These are phyloP conservation scores for Pituophis catenifer DNA, from an alignment of 2,113 vertebrate species.

Conservation along the genomic window DNA sequence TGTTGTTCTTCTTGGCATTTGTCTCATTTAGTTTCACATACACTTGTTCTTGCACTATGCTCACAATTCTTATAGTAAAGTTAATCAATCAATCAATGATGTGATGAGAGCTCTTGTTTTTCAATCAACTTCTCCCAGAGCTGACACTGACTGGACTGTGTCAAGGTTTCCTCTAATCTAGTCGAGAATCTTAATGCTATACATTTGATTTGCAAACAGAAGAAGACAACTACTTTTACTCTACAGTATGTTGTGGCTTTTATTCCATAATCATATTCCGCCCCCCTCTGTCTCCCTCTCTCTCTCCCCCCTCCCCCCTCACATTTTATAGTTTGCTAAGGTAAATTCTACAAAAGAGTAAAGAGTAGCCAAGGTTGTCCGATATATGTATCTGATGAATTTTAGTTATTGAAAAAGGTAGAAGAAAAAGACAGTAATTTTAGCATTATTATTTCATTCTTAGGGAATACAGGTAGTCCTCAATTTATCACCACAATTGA, in stretches of 20 bases:
- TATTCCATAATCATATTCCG: not conserved
- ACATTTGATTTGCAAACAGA: not conserved
- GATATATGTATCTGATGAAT: conserved; percentile 6
- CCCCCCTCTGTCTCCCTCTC: not conserved
- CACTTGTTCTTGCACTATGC: not conserved
- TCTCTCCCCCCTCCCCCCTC: not conserved
- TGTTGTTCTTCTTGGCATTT: not conserved
- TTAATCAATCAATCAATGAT: not conserved
- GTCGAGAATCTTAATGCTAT: not conserved
- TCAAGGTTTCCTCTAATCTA: not conserved
- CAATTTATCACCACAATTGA: not conserved
- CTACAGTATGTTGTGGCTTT: not conserved
- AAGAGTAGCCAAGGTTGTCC: conserved; percentile 11
- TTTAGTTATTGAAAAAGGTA: conserved; percentile 13
- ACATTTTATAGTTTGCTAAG: conserved; percentile 22
- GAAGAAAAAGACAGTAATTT: not conserved
- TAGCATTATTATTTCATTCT: not conserved
- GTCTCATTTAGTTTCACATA: not conserved
- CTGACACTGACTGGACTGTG: not conserved
- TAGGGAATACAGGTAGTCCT: not conserved
- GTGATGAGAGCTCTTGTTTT: not conserved
- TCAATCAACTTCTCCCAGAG: not conserved
- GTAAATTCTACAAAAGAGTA: conserved; percentile 25
- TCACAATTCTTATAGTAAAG: not conserved
- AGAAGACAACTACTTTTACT: not conserved